Evolutionary conservation across 2,113 vertebrate genomes (phyloP), one percentile per base, ranked within the genome.

Genomic region (Dinomys branickii): DNA sequence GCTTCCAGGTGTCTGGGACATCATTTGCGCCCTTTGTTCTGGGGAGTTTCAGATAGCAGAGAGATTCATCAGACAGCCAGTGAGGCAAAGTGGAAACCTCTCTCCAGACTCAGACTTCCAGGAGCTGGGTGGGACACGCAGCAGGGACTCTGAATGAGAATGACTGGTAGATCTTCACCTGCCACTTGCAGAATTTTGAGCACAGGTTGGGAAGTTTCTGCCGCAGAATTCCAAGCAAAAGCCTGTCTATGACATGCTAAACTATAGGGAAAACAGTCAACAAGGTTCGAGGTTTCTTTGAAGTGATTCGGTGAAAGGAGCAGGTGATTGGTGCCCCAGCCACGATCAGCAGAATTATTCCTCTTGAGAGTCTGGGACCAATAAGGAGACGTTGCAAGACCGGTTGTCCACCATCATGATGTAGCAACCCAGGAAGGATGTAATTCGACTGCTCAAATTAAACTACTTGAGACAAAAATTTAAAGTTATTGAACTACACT

Each of bases 401-500:
- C 28, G 2, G 44, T 28, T 73, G 35, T 13, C 44, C 28, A 4
- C 50, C 52, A 35, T 44, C 26, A 33, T 33, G 44, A 50, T 28
- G 44, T 56, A 20, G 38, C 44, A 65, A 94, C 52, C 35, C 41
- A 59, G 5, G 54, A 94, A 83, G 61, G 35, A 89, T 11, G 83
- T 91, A 61, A 78, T 28, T 35, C 44, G 85, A 83, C 24, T 73
- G 35, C 19, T 35, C 17, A 35, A 88, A 63, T 67, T 44, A 63
- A 75, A 95, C 63, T 88, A 69, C 38, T 52, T 89, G 56, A 88
- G 54, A 59, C 63, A 94, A 94, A 92, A 52, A 52, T 28, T 78
- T 52, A 7, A 52, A 52, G 28, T 19, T 78, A 30, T 52, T 33
- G n/a, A 83, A 54, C 1, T 82, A 5, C 33, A 3, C 78, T 89